phyloP scores from a whole-genome alignment of 2,797 vertebrate species.

The Florisuga fusca region DNA sequence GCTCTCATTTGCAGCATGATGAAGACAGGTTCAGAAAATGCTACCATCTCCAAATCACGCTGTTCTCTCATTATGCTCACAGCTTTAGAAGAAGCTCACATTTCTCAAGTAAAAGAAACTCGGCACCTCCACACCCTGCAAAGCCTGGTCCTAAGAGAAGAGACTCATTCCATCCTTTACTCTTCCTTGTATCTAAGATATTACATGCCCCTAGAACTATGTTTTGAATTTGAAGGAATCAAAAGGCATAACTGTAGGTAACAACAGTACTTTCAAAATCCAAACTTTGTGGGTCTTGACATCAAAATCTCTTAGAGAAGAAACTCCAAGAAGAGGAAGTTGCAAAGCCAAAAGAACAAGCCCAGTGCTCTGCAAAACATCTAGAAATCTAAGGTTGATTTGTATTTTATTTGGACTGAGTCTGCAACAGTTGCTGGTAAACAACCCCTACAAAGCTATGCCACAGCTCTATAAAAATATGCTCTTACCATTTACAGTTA shows the following conservation, averaged over 20 bases:
- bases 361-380: background rate
- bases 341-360: background rate
- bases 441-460: background rate
- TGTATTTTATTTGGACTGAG: background rate
- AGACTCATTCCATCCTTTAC: background rate
- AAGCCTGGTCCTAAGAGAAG: background rate
- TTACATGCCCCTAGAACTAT: background rate
- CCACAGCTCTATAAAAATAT: background rate
- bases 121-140: background rate
- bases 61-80: background rate
- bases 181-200: background rate
- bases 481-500: background rate
- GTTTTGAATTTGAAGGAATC: background rate
- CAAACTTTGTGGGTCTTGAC: background rate
- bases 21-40: background rate
- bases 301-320: background rate
- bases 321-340: background rate
- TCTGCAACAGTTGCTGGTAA: background rate
- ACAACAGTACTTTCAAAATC: background rate
- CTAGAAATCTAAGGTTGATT: background rate
- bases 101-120: background rate
- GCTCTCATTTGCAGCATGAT: background rate
- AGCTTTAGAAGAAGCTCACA: background rate
- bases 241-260: background rate
- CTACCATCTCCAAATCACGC: fast-evolving